Percentiles rank a stretch among this genome's conserved stretches.
These are phyloP conservation scores for Isaurus tuberculatus DNA, from an alignment of 92 coral and sea anemone species.

Conservation along the genomic window DNA sequence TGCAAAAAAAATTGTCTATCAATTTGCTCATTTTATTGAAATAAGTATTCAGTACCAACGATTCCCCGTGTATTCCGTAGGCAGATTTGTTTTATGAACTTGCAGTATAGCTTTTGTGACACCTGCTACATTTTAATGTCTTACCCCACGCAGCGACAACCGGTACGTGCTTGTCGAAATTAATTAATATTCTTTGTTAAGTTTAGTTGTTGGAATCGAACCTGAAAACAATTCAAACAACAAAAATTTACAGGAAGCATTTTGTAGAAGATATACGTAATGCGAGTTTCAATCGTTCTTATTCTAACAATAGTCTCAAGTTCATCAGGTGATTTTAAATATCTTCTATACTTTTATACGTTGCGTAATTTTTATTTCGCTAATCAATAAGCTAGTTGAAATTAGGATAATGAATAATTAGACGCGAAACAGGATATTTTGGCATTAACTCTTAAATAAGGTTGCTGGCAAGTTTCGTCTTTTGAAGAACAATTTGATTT, in stretches of 20 bases:
- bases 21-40: too few relatives aligned
- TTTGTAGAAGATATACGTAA: neutral
- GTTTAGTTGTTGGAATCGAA: neutral
- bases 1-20: too few relatives aligned
- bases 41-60: too few relatives aligned
- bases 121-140: neutral
- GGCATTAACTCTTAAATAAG: neutral
- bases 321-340: slow-evolving; percentile 9
- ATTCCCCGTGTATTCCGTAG: too few relatives aligned
- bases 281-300: neutral
- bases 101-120: too few relatives aligned
- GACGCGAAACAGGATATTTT: too few relatives aligned
- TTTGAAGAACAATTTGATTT: too few relatives aligned
- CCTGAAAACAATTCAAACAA: neutral
- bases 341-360: neutral
- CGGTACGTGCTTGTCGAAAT: neutral
- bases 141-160: neutral
- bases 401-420: neutral
- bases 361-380: too few relatives aligned
- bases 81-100: too few relatives aligned
- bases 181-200: neutral
- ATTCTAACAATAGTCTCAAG: neutral
- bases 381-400: neutral
- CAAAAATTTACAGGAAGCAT: neutral
- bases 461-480: neutral